phyloP scores from a whole-genome alignment of 2,888 invertebrate genomes.

The Tolmerus cingulatus region DNA sequence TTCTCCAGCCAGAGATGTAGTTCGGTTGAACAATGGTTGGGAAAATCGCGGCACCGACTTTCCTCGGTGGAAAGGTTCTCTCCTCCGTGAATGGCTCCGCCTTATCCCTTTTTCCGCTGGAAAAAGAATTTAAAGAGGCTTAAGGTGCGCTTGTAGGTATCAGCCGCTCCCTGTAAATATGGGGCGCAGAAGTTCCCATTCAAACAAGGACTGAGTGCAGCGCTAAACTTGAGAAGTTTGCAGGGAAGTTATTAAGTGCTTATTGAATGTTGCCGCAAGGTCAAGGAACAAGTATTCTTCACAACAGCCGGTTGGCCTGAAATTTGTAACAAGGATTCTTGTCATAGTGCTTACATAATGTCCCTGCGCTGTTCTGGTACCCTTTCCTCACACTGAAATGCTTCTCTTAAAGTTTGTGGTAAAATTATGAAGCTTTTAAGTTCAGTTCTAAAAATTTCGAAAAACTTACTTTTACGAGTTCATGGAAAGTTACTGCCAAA shows the following conservation, averaged over 20 bases:
- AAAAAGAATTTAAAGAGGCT: slow-evolving; percentile 17
- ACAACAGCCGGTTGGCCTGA: background rate
- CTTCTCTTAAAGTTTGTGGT: background rate
- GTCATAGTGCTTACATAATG: background rate
- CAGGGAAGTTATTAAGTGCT: slow-evolving; percentile 24
- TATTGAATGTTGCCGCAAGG: slow-evolving; percentile 32
- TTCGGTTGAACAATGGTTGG: slow-evolving; percentile 13
- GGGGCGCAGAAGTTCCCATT: background rate
- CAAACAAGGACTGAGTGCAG: background rate
- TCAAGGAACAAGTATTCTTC: slow-evolving; percentile 9
- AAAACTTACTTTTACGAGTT: background rate
- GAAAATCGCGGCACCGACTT: slow-evolving; percentile 1
- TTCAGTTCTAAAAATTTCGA: background rate
- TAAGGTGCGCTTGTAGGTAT: slow-evolving; percentile 19
- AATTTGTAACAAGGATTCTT: slow-evolving; percentile 1
- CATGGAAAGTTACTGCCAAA: background rate
- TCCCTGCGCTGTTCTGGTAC: background rate
- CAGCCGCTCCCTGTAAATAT: background rate
- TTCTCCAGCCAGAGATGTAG: background rate
- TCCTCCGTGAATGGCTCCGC: background rate
- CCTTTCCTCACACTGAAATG: background rate
- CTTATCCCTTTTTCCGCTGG: slow-evolving; percentile 21
- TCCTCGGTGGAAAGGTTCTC: background rate
- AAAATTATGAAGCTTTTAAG: background rate
- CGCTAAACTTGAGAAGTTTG: slow-evolving; percentile 5